phyloP scores from a whole-genome alignment of 2,797 vertebrate species.

The Microctenopoma stevenorrisi region DNA sequence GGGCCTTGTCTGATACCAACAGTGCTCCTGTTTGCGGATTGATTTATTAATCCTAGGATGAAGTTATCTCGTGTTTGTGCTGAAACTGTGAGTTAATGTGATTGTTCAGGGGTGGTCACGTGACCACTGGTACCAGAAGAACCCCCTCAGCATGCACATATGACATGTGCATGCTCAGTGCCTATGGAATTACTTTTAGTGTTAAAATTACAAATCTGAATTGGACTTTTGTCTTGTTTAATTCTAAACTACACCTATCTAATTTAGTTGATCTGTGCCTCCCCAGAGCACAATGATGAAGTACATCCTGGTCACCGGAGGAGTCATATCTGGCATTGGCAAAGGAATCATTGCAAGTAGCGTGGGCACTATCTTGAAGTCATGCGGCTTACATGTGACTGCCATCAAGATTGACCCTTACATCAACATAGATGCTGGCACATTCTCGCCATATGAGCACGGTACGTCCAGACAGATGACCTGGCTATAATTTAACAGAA shows the following conservation, averaged over 20 bases:
- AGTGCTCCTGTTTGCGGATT: background rate
- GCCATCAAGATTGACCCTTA: conserved; percentile 98
- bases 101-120: no score
- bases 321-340: conserved; percentile 96
- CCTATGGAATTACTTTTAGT: no score
- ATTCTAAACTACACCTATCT: no score
- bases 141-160: no score
- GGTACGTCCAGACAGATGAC: conserved; percentile 60
- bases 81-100: no score
- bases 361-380: conserved; percentile 96
- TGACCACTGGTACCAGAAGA: no score
- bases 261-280: background rate
- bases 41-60: background rate
- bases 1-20: no score
- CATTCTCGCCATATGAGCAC: conserved; percentile 96
- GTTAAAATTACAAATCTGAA: no score
- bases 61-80: background rate
- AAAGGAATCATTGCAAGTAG: conserved; percentile 98
- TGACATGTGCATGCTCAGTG: no score
- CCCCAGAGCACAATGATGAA: conserved; percentile 85
- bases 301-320: conserved; percentile 96
- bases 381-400: conserved; percentile 93
- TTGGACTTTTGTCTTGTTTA: no score
- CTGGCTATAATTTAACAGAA: no score
- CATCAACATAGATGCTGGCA: conserved; percentile 97